These are phyloP conservation scores for Arizona elegans DNA, from an alignment of 2,113 vertebrate genomes.

Conservation along the genomic window DNA sequence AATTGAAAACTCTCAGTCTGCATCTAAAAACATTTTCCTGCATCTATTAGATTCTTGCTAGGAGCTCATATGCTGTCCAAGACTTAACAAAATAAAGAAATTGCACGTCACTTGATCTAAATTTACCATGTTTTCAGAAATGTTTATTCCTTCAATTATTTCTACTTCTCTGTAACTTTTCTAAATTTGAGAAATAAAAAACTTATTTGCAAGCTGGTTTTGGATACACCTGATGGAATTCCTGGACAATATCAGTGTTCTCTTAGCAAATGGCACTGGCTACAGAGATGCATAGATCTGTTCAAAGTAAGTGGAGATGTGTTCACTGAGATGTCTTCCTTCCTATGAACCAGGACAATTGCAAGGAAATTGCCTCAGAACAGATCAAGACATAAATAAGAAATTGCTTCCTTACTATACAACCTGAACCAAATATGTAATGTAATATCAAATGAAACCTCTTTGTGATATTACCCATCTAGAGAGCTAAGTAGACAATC, in stretches of 20 bases:
- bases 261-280: constrained; percentile 19
- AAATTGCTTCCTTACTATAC: neutral
- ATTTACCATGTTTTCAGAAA: neutral
- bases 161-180: constrained; percentile 38
- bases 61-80: constrained; percentile 11
- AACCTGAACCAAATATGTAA: neutral
- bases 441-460: neutral
- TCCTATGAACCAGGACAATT: neutral
- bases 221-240: neutral
- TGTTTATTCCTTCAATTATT: constrained; percentile 46
- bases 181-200: constrained; percentile 25
- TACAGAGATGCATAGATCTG: neutral
- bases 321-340: neutral
- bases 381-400: neutral
- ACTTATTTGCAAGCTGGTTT: constrained; percentile 30
- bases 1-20: constrained; percentile 15
- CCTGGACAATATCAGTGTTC: constrained; percentile 4
- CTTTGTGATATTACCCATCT: neutral
- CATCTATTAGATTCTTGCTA: constrained; percentile 30
- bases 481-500: neutral
- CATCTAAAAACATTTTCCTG: constrained; percentile 17
- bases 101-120: constrained; percentile 22
- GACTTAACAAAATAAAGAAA: neutral
- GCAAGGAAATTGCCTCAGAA: neutral
- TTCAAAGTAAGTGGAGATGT: neutral